Base-by-base conservation (phyloP, 1,140 invertebrate species). In the Anoplophora glabripennis region DNA sequence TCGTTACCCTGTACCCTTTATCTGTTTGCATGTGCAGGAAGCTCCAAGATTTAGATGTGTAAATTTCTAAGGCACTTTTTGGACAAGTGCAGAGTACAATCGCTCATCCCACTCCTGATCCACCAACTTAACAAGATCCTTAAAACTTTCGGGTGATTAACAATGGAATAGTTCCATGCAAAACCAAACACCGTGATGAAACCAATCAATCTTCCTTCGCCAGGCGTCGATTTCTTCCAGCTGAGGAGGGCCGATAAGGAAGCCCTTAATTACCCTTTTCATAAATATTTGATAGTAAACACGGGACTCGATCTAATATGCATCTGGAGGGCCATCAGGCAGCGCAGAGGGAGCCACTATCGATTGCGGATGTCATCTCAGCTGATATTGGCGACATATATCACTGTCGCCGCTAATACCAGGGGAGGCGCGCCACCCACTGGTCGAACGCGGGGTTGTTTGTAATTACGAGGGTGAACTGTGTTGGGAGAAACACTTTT, bases 361-460 rank as follows among this genome's bases (percentile, higher is more conserved):
- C 57, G 62, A 64, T 60, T 60, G 47, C 37, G 38, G 42, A 60
- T 57, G 52, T 55, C 62, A 60, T 64, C 58, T 57, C 34, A 49
- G 41, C 35, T 41, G 57, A 64, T 64, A 64, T 60, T 64, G 58
- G 47, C 53, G 42, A 58, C 62, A 64, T 64, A 64, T 49, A 64
- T 64, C 62, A 64, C 48, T 64, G 62, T 64, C 57, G 62, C 46
- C 52, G 46, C 57, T 41, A 46, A 36, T 59, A 41, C 42, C 35
- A 57, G 54, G 52, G 57, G 35, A 38, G 49, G 46, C 34, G 47
- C 41, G 14, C 56, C 58, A 47, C 52, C 52, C 53, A 41, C 52
- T 52, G 28, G 35, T 35, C 51, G 49, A 40, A 36, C 47, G 35
- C 11, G 40, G 15, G 49, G 34, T 33, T 52, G 36, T 52, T 17